Percentiles rank a stretch among this genome's conserved stretches.
Conservation (phyloP, 1,140 invertebrate genomes). For the Lasioglossum albipes region DNA sequence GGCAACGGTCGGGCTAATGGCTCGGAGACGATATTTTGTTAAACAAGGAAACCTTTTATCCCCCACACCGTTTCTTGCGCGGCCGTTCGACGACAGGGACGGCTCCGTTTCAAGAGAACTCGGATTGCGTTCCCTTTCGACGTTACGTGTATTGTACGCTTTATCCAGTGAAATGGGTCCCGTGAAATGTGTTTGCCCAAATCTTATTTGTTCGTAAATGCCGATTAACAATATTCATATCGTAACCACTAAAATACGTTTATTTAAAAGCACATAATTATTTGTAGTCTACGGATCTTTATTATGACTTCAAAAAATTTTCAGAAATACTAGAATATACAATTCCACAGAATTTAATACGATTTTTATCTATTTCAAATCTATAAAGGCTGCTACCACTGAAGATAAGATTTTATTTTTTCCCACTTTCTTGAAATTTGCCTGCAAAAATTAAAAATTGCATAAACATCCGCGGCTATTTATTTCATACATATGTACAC, state of each 20-base stretch:
- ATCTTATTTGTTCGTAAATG: not conserved
- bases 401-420: too few relatives aligned
- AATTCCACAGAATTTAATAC: too few relatives aligned
- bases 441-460: too few relatives aligned
- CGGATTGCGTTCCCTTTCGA: slow-evolving; percentile 7
- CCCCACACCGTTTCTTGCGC: slow-evolving; percentile 52
- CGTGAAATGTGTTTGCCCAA: not conserved
- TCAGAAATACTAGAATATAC: too few relatives aligned
- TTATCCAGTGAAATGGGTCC: not conserved
- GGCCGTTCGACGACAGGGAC: slow-evolving; percentile 62
- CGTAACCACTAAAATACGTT: not conserved
- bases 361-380: too few relatives aligned
- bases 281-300: not conserved
- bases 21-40: slow-evolving; percentile 77
- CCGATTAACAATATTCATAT: not conserved
- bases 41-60: slow-evolving; percentile 80
- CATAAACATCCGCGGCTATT: too few relatives aligned
- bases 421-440: too few relatives aligned
- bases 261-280: too few relatives aligned
- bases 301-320: too few relatives aligned
- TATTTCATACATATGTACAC: too few relatives aligned
- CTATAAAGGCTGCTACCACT: too few relatives aligned
- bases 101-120: slow-evolving; percentile 39
- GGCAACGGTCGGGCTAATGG: slow-evolving; percentile 77
- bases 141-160: slow-evolving; percentile 17